Base-by-base conservation (phyloP, 2,888 invertebrate species). In the Latrodectus elegans region DNA sequence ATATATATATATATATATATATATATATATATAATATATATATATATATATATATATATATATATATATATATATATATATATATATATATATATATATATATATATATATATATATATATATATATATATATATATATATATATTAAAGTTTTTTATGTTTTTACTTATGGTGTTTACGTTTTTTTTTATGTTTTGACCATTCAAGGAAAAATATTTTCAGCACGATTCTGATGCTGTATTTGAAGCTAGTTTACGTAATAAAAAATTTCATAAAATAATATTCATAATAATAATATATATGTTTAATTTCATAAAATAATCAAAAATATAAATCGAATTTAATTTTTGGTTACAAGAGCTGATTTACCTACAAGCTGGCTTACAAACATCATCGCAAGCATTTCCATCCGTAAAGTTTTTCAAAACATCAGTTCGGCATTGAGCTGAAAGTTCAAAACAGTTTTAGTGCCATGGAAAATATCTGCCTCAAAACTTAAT, bases 311-410 rank as follows among this genome's bases (percentile, higher is more conserved):
- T n/a, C n/a, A n/a, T n/a, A n/a, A n/a, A n/a, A n/a, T n/a, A n/a
- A n/a, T n/a, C 64, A 15, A 64, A 17, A 64, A 12, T 64, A 15
- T 64, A n/a, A 8, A 0, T 11, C 8, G 8, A 64, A 14, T 64
- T 64, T 64, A 8, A n/a, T 9, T 64, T 8, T 8, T 64, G 17
- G 64, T 12, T 64, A 64, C 10, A 8, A 8, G 22, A 8, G 64
- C 1, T 64, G 64, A 64, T 17, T 75, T 83, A 88, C 87, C 55
- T 70, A 73, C 87, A 88, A 17, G 87, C 70, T 9, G 87, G 87
- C 22, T 78, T 78, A 73, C 87, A 88, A 8, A 88, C 15, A 17
- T 83, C 83, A 14, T 88, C 87, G 26, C 87, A 88, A 12, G 68
- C 68, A 65, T 83, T 77, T 64, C 74, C 82, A 14, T 88, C 83